Evolutionary conservation across 2,113 vertebrate species (phyloP).

Genomic region (Chauna torquata): DNA sequence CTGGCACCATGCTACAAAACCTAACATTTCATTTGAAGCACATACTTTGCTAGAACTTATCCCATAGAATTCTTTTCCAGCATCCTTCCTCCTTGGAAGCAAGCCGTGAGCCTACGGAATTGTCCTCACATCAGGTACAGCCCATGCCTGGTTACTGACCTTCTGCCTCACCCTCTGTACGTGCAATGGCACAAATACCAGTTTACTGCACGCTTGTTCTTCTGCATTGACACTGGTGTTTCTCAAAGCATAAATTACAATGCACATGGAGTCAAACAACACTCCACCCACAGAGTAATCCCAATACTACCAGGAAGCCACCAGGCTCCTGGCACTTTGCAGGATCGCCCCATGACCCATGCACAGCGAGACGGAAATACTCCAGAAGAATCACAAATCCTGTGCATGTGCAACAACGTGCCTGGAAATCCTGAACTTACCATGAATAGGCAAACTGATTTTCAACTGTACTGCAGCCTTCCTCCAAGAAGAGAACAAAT

Average conservation of each 20-base stretch:
- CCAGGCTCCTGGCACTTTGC: neutral
- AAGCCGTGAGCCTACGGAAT: neutral
- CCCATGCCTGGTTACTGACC: neutral
- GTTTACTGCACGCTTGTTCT: neutral
- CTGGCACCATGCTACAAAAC: no score
- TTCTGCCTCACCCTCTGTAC: neutral
- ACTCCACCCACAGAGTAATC: neutral
- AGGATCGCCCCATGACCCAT: neutral
- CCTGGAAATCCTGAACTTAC: neutral
- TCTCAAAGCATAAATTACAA: neutral
- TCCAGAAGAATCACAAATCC: neutral
- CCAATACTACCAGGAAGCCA: neutral
- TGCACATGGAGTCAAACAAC: neutral
- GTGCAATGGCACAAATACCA: neutral
- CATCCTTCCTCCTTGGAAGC: neutral
- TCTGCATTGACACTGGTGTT: neutral
- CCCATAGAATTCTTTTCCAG: neutral
- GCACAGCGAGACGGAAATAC: fast-evolving
- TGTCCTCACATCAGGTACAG: neutral
- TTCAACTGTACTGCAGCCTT: neutral
- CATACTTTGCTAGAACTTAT: neutral
- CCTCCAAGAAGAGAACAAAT: neutral
- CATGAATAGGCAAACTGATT: neutral
- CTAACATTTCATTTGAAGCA: neutral
- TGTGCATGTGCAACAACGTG: neutral